phyloP scores from a whole-genome alignment of 2,888 invertebrate species.

The Hololepta plana region DNA sequence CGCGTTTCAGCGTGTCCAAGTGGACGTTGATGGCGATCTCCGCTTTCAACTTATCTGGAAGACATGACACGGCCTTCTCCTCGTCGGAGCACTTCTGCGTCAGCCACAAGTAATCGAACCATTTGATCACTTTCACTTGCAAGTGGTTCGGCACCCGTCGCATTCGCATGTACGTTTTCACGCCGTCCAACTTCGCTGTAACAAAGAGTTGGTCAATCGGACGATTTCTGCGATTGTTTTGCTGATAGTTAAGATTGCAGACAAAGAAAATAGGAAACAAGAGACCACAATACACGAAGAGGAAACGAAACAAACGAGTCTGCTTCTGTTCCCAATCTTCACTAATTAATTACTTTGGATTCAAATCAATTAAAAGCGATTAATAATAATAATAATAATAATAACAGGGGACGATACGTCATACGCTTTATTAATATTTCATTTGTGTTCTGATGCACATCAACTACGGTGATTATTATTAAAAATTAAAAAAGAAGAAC shows the following conservation, averaged over 20 bases:
- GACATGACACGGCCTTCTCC: conserved; percentile 85
- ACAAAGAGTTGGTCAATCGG: too few relatives aligned
- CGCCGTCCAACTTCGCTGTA: conserved; percentile 93
- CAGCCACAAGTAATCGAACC: conserved; percentile 99
- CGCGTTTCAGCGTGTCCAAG: conserved; percentile 89
- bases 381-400: conserved; percentile 5
- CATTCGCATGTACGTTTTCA: conserved; percentile 98
- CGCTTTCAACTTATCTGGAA: conserved; percentile 94
- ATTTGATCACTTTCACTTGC: conserved; percentile 95
- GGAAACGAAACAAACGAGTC: too few relatives aligned
- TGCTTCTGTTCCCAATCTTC: too few relatives aligned
- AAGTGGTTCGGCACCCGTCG: conserved; percentile 86
- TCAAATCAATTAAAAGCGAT: conserved; percentile 4
- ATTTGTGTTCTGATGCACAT: too few relatives aligned
- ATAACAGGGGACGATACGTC: too few relatives aligned
- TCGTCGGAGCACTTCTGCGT: conserved; percentile 98
- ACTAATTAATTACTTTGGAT: too few relatives aligned
- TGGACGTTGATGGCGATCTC: conserved; percentile 99
- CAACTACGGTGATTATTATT: conserved; percentile 1
- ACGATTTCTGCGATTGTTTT: too few relatives aligned
- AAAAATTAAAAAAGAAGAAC: conserved; percentile 1
- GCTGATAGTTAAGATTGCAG: too few relatives aligned
- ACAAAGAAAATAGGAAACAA: too few relatives aligned
- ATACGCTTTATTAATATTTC: too few relatives aligned
- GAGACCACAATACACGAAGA: too few relatives aligned